Evolutionary conservation across 2,797 vertebrate species (phyloP).

Genomic region (Acanthurus leucopareius): DNA sequence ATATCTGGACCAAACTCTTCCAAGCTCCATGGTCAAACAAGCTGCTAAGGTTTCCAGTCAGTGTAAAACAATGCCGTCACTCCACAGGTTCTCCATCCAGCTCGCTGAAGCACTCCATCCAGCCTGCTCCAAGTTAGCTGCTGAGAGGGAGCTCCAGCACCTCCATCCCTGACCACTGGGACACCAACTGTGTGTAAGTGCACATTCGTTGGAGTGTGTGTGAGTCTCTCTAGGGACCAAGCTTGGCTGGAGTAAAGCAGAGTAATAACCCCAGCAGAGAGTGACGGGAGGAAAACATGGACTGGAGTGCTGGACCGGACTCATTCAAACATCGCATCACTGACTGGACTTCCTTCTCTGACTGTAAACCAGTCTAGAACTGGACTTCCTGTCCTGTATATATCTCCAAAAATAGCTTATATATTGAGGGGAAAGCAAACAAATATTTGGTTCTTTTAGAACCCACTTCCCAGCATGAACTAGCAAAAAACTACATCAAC

Average conservation of each 20-base stretch:
- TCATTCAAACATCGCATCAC: constrained; percentile 1
- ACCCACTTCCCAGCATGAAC: too few species aligned
- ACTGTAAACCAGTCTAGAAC: too few species aligned
- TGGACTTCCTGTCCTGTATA: too few species aligned
- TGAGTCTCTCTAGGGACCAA: constrained; percentile 70
- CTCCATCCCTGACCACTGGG: constrained; percentile 59
- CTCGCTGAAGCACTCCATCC: constrained; percentile 36
- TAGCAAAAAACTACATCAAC: too few species aligned
- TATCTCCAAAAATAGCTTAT: too few species aligned
- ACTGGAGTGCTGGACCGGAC: constrained; percentile 58
- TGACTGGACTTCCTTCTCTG: background rate
- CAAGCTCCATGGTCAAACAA: constrained; percentile 78
- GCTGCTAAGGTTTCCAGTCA: constrained; percentile 39
- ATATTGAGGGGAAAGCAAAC: too few species aligned
- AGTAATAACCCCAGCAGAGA: constrained; percentile 78
- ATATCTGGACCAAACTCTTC: constrained; percentile 72
- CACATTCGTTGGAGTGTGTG: constrained; percentile 51
- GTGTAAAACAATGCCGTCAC: constrained; percentile 31
- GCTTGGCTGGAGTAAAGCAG: constrained; percentile 68
- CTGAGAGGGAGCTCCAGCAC: constrained; percentile 25
- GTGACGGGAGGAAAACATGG: constrained; percentile 67
- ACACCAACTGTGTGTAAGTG: constrained; percentile 31
- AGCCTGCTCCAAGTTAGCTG: constrained; percentile 43
- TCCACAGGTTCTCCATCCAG: constrained; percentile 60
- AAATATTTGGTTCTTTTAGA: too few species aligned